Base-by-base conservation (phyloP, 2,888 invertebrate genomes). In the Acanthosepion pharaonis region DNA sequence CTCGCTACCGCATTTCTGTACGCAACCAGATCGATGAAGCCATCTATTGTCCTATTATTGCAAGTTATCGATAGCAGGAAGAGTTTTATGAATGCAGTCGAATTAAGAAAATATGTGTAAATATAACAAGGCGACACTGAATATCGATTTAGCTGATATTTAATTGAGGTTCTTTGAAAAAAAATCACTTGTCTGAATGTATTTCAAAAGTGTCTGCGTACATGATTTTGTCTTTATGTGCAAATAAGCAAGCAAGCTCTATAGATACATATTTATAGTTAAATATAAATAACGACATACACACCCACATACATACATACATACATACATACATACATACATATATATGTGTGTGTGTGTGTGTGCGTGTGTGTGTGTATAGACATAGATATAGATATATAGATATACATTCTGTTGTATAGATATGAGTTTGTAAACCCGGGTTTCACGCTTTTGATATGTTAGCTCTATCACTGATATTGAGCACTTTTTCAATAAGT, bases 41-140 rank as follows among this genome's bases (percentile, higher is more conserved):
- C n/a, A n/a, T n/a, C 78, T 18, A 78, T 78, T 78, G 78, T 78
- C 78, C 33, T 78, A 11, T 78, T 78, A 78, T 78, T 78, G n/a
- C n/a, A 78, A n/a, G n/a, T 78, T 78, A 78, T 78, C 78, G 78
- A 78, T n/a, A 78, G n/a, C 78, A n/a, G n/a, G 78, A 78, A 78
- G 78, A 78, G 78, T 78, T 78, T 78, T 78, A n/a, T 78, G 78
- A 78, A 78, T n/a, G 78, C 78, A 15, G 33, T 33, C 9, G 78
- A 78, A 78, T 78, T 78, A 78, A 78, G 78, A n/a, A 78, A 78
- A 78, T n/a, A 78, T n/a, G 78, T n/a, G 78, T 78, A 78, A 78
- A 78, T 78, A 78, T n/a, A 78, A 78, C 15, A 78, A 78, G n/a
- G n/a, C 78, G 78, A 78, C 78, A 78, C 11, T 59, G 23, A 23